Conservation (phyloP, 2,113 vertebrate genomes). For the Struthio camelus region DNA sequence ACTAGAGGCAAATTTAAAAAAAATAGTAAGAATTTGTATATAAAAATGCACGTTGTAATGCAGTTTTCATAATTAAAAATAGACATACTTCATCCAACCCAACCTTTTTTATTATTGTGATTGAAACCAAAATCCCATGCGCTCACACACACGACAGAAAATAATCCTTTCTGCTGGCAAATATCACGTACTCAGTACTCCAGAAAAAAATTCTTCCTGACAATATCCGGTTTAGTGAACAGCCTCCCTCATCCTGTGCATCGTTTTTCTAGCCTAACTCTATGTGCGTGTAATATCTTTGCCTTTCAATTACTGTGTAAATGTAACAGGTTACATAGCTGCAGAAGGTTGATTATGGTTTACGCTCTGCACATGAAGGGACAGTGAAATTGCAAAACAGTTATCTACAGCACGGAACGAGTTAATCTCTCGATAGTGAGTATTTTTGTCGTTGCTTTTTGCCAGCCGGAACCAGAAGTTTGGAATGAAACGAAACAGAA, state of each 20-base stretch:
- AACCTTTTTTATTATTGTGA: slow-evolving; percentile 50
- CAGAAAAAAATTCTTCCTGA: slow-evolving; percentile 28
- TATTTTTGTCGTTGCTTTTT: background rate
- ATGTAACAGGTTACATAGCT: slow-evolving; percentile 41
- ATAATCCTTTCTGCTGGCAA: slow-evolving; percentile 44
- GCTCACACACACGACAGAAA: slow-evolving; percentile 55
- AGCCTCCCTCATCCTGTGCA: slow-evolving; percentile 37
- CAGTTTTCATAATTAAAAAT: slow-evolving; percentile 71
- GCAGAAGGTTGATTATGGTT: background rate
- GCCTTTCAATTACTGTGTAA: slow-evolving; percentile 26
- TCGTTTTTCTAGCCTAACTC: slow-evolving; percentile 42
- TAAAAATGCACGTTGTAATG: slow-evolving; percentile 74
- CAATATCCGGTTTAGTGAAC: background rate
- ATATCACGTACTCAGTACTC: slow-evolving; percentile 13
- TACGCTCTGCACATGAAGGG: slow-evolving; percentile 29
- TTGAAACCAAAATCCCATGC: slow-evolving; percentile 53
- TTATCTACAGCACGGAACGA: slow-evolving; percentile 4
- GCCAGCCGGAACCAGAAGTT: slow-evolving; percentile 23
- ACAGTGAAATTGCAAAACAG: background rate
- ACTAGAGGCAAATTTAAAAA: slow-evolving; percentile 69
- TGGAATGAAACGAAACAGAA: background rate
- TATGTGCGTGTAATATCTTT: slow-evolving; percentile 35
- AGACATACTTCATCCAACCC: slow-evolving; percentile 66
- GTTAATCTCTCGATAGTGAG: background rate
- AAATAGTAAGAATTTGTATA: slow-evolving; percentile 70